These are phyloP conservation scores for Salvelinus sp. DNA, from an alignment of 2,113 vertebrate species.

Conservation along the genomic window DNA sequence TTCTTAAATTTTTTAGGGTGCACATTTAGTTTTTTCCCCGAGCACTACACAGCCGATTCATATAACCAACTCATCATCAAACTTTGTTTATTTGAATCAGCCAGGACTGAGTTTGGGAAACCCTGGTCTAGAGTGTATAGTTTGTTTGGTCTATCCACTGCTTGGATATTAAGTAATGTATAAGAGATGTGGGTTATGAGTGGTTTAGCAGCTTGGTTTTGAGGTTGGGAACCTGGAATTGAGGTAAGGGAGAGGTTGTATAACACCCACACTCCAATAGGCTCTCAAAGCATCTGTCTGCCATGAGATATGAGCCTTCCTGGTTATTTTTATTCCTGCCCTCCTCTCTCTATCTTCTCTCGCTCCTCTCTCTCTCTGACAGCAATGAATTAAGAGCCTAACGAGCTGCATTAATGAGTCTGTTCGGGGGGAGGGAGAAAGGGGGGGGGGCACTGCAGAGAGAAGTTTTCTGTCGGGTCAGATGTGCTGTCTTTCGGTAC, in stretches of 20 bases:
- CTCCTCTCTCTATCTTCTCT: background rate
- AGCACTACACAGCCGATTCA: too few relatives aligned
- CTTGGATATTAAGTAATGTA: background rate
- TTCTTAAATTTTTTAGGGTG: too few relatives aligned
- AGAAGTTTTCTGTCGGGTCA: background rate
- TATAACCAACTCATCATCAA: too few relatives aligned
- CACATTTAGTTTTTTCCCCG: too few relatives aligned
- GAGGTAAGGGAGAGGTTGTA: constrained; percentile 1
- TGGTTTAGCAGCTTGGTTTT: background rate
- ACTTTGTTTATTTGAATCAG: too few relatives aligned
- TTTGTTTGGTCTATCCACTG: background rate
- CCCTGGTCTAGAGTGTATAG: too few relatives aligned
- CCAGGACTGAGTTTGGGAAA: too few relatives aligned
- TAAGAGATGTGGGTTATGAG: background rate
- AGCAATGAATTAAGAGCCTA: constrained; percentile 26
- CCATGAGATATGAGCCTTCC: background rate
- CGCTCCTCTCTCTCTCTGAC: constrained; percentile 8
- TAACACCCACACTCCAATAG: background rate
- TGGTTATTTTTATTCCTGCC: constrained; percentile 4
- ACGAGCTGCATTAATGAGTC: constrained; percentile 29
- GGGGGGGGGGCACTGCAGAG: background rate
- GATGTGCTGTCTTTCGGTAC: background rate
- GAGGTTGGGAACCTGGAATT: background rate
- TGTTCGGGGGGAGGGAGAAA: background rate
- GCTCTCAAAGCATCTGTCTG: background rate